Base-by-base conservation (phyloP, 2,888 invertebrate species). In the Mythimna impura region DNA sequence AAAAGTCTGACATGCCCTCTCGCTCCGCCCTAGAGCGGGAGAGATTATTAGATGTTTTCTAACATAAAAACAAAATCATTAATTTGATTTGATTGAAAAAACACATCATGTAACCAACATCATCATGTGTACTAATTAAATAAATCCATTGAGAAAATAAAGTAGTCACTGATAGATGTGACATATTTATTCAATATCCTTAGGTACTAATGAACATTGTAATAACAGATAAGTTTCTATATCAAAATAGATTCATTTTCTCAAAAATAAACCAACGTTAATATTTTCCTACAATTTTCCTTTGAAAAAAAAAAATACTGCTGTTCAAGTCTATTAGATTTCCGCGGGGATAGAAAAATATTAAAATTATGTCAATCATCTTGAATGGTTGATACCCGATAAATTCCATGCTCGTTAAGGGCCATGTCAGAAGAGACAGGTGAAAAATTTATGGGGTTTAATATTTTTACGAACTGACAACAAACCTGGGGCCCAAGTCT, bases 341-440 rank as follows among this genome's bases (percentile, higher is more conserved):
- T 64, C 54, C 57, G 3, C 6, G 66, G 43, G 36, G 52, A 47
- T 30, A 40, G 30, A 22, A 25, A 61, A 50, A 52, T 75, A 78
- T 75, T 80, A 80, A 81, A 78, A 80, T 80, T 60, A 67, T 80
- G 81, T 67, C 77, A 78, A 55, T 78, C 75, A 74, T 64, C 50
- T 75, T 65, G 63, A 75, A 67, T 8, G 63, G 58, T 60, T 74
- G 66, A 81, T 64, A 64, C 60, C 76, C 60, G 55, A 66, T 80
- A 64, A 73, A 73, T 62, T 61, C 25, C 30, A 9, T 62, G 50
- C 73, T 80, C 60, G n/a, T 55, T 74, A 55, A 52, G 64, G 47
- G 58, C 47, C 30, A 34, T 47, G 64, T 64, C 76, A 61, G 4
- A 61, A 75, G 25, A 61, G 77, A 64, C 66, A 75, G 64, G 40